These are phyloP conservation scores for Otus scops DNA, from an alignment of 2,797 vertebrate species.

Conservation along the genomic window DNA sequence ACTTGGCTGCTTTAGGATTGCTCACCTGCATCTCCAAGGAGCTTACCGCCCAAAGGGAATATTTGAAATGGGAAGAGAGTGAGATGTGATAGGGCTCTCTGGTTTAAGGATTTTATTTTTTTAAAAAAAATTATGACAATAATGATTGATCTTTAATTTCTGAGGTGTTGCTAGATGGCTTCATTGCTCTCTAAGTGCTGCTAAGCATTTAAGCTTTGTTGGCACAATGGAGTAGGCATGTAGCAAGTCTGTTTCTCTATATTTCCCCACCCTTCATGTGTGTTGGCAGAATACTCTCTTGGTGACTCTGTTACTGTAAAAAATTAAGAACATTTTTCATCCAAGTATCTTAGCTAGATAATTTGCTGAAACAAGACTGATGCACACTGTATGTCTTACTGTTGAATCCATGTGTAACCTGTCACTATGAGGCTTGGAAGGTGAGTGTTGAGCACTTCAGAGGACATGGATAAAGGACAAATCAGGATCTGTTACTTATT, in stretches of 20 bases:
- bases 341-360: neutral
- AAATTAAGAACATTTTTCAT: neutral
- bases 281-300: neutral
- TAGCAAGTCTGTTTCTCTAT: neutral
- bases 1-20: neutral
- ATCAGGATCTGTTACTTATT: neutral
- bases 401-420: neutral
- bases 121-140: accelerated
- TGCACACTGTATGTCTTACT: neutral
- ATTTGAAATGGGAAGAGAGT: neutral
- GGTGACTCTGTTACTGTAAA: neutral
- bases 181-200: neutral
- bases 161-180: neutral
- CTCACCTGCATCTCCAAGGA: neutral
- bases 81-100: no score
- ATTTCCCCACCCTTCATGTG: accelerated
- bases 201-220: neutral
- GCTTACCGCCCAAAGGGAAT: neutral
- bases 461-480: neutral
- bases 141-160: neutral
- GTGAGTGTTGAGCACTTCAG: neutral
- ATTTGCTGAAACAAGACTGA: neutral
- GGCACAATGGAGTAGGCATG: neutral
- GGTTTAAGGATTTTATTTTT: neutral
- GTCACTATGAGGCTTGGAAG: neutral